Conservation (phyloP, 2,888 invertebrate species). For the Synergus laeviventris region DNA sequence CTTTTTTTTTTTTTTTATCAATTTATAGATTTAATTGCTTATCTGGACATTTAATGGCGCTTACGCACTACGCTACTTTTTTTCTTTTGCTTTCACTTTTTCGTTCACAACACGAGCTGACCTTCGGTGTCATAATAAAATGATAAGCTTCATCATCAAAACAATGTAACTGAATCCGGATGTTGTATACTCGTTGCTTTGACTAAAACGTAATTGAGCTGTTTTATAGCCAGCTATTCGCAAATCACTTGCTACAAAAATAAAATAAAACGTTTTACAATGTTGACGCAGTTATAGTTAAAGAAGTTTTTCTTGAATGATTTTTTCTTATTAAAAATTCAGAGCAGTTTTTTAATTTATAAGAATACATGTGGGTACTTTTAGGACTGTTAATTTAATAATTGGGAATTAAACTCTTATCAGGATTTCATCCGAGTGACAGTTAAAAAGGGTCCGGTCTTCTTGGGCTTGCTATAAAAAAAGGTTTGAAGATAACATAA, state of each 20-base stretch:
- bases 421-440: too few species aligned
- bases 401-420: too few species aligned
- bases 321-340: background rate
- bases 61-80: background rate
- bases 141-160: constrained; percentile 32
- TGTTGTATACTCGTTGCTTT: constrained; percentile 12
- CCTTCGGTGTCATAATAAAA: constrained; percentile 31
- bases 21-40: background rate
- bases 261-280: background rate
- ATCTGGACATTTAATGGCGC: background rate
- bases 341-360: background rate
- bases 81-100: constrained; percentile 3
- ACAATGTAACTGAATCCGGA: constrained; percentile 34
- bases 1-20: too few species aligned
- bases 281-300: too few species aligned
- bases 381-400: too few species aligned
- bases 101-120: constrained; percentile 11
- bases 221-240: background rate
- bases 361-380: too few species aligned
- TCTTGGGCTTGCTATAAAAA: too few species aligned
- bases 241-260: constrained; percentile 1
- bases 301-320: background rate
- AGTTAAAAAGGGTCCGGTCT: too few species aligned
- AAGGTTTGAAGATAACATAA: too few species aligned
- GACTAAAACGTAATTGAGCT: constrained; percentile 24